Evolutionary conservation across 2,888 invertebrate genomes (phyloP), one percentile per base, ranked within the genome.

Genomic region (Monoplex corrugatus): DNA sequence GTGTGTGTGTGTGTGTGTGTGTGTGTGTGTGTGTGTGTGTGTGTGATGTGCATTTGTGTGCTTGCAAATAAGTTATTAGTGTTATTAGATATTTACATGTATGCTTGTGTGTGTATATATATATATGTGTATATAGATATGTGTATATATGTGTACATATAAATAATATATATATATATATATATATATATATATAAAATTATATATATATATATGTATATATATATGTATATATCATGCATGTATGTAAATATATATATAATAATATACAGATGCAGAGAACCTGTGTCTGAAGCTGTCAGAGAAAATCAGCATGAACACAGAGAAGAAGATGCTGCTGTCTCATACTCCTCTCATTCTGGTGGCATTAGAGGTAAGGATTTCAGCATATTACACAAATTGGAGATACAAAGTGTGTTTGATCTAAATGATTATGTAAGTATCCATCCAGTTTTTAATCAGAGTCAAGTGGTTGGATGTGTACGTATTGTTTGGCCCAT

Each of bases 291-390:
- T 98, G 78, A 97, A 98, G 43, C 96, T 99, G 80, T 98, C 98
- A 0, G 99, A 99, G 96, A 99, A 99, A 96, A 98, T 99, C 91
- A 99, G 98, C 95, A 98, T 98, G 0, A 98, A 98, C 95, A 98
- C 98, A 93, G 98, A 98, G 89, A 98, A 98, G 92, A 98, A 98
- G 95, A 96, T 99, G 93, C 98, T 98, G 88, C 96, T 99, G 94
- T 98, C 98, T 0, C 99, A 99, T 95, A 98, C 99, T 98, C 99
- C 99, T 0, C 96, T 99, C 87, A 96, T 99, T 45, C 98, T 99
- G 97, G 99, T 99, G 43, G 99, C 99, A 95, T 96, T 99, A 89
- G 98, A 99, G 97, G 98, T 98, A 96, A 96, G 96, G 89, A 23
- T 1, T 50, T 50, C 19, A 2, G 23, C n/a, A n/a, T n/a, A 16